phyloP scores from a whole-genome alignment of 2,113 vertebrate species.

The Tenrec ecaudatus region DNA sequence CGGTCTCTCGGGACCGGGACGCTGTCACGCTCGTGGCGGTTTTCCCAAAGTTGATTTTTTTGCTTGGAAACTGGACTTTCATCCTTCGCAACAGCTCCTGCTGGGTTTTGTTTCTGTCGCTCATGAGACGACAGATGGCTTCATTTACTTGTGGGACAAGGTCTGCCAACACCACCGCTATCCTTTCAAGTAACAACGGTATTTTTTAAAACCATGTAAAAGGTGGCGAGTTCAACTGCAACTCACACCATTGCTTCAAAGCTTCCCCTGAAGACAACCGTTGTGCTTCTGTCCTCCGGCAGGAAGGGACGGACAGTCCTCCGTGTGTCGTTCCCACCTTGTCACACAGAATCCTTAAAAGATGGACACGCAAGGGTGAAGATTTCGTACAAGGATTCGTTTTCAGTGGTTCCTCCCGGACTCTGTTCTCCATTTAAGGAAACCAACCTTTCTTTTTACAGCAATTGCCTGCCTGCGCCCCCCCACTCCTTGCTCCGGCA shows the following conservation, averaged over 20 bases:
- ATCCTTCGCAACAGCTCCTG: constrained; percentile 22
- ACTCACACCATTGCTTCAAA: neutral
- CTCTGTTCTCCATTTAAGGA: neutral
- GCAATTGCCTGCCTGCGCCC: no score
- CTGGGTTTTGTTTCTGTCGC: neutral
- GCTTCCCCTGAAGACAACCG: neutral
- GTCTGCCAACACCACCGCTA: neutral
- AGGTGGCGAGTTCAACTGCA: neutral
- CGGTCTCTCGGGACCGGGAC: constrained; percentile 7
- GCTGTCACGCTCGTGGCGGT: neutral
- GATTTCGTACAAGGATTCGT: neutral
- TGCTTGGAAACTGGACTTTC: constrained; percentile 39
- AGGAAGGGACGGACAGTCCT: neutral
- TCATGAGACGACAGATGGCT: neutral
- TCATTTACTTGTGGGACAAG: constrained; percentile 38
- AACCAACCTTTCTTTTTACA: neutral
- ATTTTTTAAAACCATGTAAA: no score
- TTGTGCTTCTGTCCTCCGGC: neutral
- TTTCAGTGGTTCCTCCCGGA: neutral
- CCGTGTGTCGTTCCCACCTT: neutral
- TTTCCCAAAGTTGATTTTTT: constrained; percentile 37
- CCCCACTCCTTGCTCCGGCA: no score
- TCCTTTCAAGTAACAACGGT: neutral
- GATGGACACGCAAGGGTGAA: neutral
- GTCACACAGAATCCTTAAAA: neutral